Base-by-base conservation (phyloP, 2,797 vertebrate species). In the Acanthiza pusilla region DNA sequence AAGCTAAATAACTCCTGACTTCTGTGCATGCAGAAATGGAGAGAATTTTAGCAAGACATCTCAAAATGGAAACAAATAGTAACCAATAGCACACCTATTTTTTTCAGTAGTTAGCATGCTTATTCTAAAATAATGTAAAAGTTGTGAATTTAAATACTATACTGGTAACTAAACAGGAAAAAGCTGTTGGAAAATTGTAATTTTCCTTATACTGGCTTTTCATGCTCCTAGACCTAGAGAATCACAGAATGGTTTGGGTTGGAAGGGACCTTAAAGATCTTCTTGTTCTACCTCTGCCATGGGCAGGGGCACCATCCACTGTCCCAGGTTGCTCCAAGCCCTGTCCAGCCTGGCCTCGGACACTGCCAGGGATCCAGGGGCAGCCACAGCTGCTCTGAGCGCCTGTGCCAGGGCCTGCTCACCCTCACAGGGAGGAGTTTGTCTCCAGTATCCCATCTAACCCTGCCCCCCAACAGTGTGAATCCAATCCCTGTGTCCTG, bases 401-500 rank as follows among this genome's bases (percentile, higher is more conserved):
- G 53, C 0, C 11, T 72, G 25, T 66, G 9, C 66, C 9, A 15
- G 18, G 6, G 13, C 1, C 5, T 17, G 0, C 0, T 1, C 26
- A 12, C 9, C 16, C 5, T 66, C 47, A 2, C 18, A 60, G 8
- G 2, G 7, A 18, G 1, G 1, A 7, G 13, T 60, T 54, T 5
- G 8, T 60, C 23, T 5, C 11, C 22, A 42, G 1, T 14, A 36
- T 42, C 16, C 13, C 6, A 9, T 36, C 30, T 17, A 42, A 16
- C 15, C 25, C 7, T 40, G 4, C 6, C 4, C 8, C 60, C 13
- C 65, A 22, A 1, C 51, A 1, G 0, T 54, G 25, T 6, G 16
- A 60, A 53, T 6, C 11, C 5, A 5, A 42, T 72, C 5, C 4
- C 1, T 5, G n/a, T 58, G n/a, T 83, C 7, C 38, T 58, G 14